Conservation (phyloP, 2,888 invertebrate genomes). For the Halictus ligatus region DNA sequence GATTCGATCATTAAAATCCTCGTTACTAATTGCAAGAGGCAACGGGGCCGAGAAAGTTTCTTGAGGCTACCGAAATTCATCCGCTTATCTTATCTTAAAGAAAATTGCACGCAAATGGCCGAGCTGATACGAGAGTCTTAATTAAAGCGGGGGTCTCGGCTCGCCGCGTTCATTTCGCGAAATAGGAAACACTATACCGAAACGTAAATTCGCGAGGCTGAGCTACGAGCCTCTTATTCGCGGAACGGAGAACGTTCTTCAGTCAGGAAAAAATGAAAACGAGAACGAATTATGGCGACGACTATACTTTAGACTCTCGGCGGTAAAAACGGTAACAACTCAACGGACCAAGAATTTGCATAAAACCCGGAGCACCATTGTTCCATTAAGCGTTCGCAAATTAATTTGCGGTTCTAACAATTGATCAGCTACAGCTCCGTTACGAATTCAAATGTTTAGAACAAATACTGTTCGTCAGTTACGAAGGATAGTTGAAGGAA, state of each 20-base stretch:
- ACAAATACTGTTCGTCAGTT: no score
- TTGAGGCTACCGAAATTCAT: slow-evolving; percentile 44
- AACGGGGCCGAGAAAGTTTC: slow-evolving; percentile 41
- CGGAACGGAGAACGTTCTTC: background rate
- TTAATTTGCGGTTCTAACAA: no score
- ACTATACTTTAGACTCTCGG: no score
- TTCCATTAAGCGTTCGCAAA: no score
- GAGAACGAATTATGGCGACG: background rate
- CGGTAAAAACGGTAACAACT: no score
- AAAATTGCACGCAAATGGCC: slow-evolving; percentile 54
- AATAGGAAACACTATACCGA: slow-evolving; percentile 13
- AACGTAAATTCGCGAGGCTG: background rate
- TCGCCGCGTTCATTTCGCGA: slow-evolving; percentile 37
- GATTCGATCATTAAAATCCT: slow-evolving; percentile 5
- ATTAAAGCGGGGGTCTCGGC: slow-evolving; percentile 52
- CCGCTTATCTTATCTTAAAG: slow-evolving; percentile 54
- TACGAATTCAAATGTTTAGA: no score
- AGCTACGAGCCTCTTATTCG: background rate
- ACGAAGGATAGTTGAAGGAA: no score
- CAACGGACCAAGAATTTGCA: no score
- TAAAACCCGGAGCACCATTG: no score
- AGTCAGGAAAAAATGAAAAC: background rate
- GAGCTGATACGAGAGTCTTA: slow-evolving; percentile 53
- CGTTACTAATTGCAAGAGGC: slow-evolving; percentile 15
- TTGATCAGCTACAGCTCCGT: no score